phyloP scores from a whole-genome alignment of 2,888 invertebrate species.

The Euplagia quadripunctaria region DNA sequence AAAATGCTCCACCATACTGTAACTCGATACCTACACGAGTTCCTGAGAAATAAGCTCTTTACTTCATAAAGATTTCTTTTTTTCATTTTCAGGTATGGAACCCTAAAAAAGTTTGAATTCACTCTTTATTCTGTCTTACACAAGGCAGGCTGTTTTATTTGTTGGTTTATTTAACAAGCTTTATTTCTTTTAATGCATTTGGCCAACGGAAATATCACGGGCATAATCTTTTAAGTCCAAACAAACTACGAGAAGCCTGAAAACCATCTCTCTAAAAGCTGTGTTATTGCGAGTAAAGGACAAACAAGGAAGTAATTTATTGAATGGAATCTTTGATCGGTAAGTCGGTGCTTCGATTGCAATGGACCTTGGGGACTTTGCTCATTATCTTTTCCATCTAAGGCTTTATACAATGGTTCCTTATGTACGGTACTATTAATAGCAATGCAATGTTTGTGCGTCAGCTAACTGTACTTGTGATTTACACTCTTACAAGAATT shows the following conservation, averaged over 20 bases:
- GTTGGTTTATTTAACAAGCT: not conserved
- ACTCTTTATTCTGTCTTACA: not conserved
- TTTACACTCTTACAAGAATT: conserved; percentile 12
- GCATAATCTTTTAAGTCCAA: not conserved
- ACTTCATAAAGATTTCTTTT: too few species aligned
- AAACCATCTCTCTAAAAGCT: not conserved
- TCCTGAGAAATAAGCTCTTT: too few species aligned
- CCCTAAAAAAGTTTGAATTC: not conserved
- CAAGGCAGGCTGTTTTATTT: not conserved
- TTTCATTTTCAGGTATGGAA: too few species aligned
- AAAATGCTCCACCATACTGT: too few species aligned
- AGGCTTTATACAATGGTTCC: conserved; percentile 33
- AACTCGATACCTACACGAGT: too few species aligned
- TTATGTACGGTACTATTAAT: conserved; percentile 43
- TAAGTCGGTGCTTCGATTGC: conserved; percentile 36
- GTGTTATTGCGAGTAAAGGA: conserved; percentile 22
- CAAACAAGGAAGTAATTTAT: conserved; percentile 63
- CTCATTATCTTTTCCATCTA: conserved; percentile 62
- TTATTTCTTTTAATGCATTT: not conserved
- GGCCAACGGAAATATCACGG: not conserved
- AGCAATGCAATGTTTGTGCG: conserved; percentile 21
- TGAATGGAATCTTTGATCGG: conserved; percentile 43
- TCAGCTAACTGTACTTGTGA: conserved; percentile 38
- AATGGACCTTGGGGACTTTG: conserved; percentile 54
- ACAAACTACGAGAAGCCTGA: not conserved